Evolutionary conservation across 2,113 vertebrate genomes (phyloP).

Genomic region (Epinephelus moara): DNA sequence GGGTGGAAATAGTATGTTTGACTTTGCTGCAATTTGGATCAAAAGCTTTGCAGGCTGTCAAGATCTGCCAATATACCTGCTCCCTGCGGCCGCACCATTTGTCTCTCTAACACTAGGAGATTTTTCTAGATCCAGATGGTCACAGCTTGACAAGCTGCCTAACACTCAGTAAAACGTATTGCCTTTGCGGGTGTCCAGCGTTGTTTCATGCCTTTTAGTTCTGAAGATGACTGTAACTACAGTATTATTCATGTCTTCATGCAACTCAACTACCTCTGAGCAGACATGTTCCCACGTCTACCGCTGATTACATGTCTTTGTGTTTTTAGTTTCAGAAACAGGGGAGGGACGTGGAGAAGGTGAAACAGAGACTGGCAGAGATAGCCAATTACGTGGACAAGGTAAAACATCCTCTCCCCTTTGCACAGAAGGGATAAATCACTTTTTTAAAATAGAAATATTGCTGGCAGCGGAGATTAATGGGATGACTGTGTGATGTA

Average conservation of each 20-base stretch:
- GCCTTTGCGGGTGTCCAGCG: constrained; percentile 8
- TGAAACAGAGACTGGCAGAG: constrained; percentile 96
- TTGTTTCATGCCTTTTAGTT: constrained; percentile 26
- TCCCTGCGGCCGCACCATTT: constrained; percentile 55
- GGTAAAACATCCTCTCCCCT: constrained; percentile 84
- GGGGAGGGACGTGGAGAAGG: constrained; percentile 95
- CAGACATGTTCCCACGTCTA: constrained; percentile 3
- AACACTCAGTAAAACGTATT: constrained; percentile 49
- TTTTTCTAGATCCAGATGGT: constrained; percentile 73
- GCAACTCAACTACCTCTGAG: not conserved
- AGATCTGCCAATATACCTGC: constrained; percentile 62
- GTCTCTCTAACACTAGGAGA: constrained; percentile 60
- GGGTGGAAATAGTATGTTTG: constrained; percentile 43
- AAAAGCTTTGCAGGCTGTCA: constrained; percentile 51
- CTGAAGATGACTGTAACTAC: constrained; percentile 8
- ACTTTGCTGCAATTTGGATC: constrained; percentile 50
- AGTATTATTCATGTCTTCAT: not conserved
- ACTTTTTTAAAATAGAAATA: constrained; percentile 73
- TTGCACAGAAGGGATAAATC: constrained; percentile 69
- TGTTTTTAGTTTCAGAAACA: constrained; percentile 95
- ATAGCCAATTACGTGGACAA: constrained; percentile 99
- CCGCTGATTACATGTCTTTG: constrained; percentile 35
- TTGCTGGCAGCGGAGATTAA: constrained; percentile 72
- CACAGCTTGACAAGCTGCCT: constrained; percentile 71
- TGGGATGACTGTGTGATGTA: constrained; percentile 65